Base-by-base conservation (phyloP, 2,888 invertebrate genomes). In the Chrysopilus asiliformis region DNA sequence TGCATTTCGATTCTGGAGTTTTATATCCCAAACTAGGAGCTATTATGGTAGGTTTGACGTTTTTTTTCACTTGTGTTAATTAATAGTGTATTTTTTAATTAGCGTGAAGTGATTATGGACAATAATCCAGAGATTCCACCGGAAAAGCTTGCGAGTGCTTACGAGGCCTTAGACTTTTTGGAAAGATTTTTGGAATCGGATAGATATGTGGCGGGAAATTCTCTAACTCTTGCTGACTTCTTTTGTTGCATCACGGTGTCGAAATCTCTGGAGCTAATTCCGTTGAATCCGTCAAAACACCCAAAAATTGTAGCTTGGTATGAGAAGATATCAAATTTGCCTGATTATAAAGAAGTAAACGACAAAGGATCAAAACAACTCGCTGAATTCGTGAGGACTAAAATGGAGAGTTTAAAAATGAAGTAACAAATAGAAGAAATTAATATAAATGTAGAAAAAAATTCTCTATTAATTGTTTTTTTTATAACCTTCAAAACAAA, bases 1-100 rank as follows among this genome's bases (percentile, higher is more conserved):
- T 62, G 24, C 55, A 60, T 45, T 62, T 58, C 36, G 61, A 63
- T 18, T 48, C 56, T 3, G 57, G 57, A 24, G 52, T 56, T 2
- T 31, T 60, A 5, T 63, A 57, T 35, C 45, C 53, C 8, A 49
- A 53, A 9, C 22, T 61, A 3, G 3, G 19, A 2, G 32, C 25
- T 4, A 24, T 37, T 22, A 12, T 26, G 17, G 37, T 37, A 37
- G 18, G 37, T 16, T 36, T 14, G 19, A n/a, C n/a, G 10, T 10
- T 4, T 35, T 8, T 17, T 36, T 2, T 36, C 31, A 13, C 24
- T 22, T 12, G n/a, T n/a, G n/a, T n/a, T n/a, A n/a, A n/a, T n/a
- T n/a, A n/a, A n/a, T n/a, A n/a, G n/a, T n/a, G n/a, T n/a, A n/a
- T n/a, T n/a, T n/a, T n/a, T n/a, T n/a, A n/a, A n/a, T n/a, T n/a